phyloP scores from a whole-genome alignment of 2,797 vertebrate species.

The Remorina albescens region DNA sequence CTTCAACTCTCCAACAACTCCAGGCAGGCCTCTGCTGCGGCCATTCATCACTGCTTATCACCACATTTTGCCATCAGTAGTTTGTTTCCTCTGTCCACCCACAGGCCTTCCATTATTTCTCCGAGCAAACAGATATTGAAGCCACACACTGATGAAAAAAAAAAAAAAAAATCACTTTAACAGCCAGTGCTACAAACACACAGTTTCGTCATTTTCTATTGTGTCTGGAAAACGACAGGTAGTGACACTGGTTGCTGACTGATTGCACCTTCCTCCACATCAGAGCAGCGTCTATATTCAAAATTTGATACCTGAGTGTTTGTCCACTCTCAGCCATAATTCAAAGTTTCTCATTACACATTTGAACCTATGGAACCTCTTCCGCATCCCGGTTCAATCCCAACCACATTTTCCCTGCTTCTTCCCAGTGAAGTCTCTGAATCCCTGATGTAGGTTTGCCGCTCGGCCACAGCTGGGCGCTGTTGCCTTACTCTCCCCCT shows the following conservation, averaged over 20 bases:
- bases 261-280: not conserved
- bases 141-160: not conserved
- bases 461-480: slow-evolving; percentile 94
- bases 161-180: too few relatives aligned
- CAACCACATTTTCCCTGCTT: slow-evolving; percentile 62
- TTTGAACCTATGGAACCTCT: slow-evolving; percentile 18
- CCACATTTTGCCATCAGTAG: not conserved
- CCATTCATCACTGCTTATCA: not conserved
- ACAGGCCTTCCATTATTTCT: not conserved
- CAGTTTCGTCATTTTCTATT: not conserved
- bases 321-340: not conserved
- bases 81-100: not conserved
- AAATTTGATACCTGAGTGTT: not conserved
- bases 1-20: not conserved
- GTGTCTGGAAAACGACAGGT: not conserved
- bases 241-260: not conserved
- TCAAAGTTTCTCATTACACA: not conserved
- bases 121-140: not conserved
- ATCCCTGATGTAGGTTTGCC: slow-evolving; percentile 77
- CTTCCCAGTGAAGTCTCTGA: slow-evolving; percentile 22
- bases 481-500: slow-evolving; percentile 92
- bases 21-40: not conserved
- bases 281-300: not conserved
- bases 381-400: slow-evolving; percentile 46
- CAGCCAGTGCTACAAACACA: not conserved